Evolutionary conservation across 2,888 invertebrate species (phyloP), one percentile per base, ranked within the genome.

Genomic region (Chymomyza procnemis): DNA sequence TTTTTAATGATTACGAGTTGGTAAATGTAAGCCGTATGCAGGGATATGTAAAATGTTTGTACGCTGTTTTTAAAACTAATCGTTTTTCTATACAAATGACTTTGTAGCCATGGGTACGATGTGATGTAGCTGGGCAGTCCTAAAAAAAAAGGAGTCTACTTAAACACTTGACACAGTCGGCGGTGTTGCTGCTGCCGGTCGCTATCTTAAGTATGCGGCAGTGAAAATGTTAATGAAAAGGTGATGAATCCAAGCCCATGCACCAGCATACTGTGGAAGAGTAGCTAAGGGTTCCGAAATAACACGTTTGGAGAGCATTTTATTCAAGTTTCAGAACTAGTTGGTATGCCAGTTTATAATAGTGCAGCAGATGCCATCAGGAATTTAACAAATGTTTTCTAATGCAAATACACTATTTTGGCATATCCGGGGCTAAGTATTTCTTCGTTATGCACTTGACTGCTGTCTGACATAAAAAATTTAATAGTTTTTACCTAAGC

Each of bases 171-270:
- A 86, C 86, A 75, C 76, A 78, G 76, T 76, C 72, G 72, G 78
- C 79, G 73, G 76, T 72, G 67, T 65, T 55, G 54, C 75, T 58
- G 69, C 54, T 61, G 48, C 61, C 61, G 69, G 60, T 34, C 61
- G 68, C 52, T 41, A 46, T 63, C 59, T 67, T 47, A 65, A 74
- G 79, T 67, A 72, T 58, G 64, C 41, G 54, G 48, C 79, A 84
- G 74, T 74, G 84, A 85, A 81, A 85, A 84, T 78, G 76, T 69
- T 71, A 85, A 79, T 80, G 80, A 73, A 78, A 78, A 71, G 16
- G 63, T 69, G 66, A 75, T 71, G 76, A 66, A 34, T 3, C 34
- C 34, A 12, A 41, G 0, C 21, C 41, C 52, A 21, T 55, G 52
- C 50, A 62, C 55, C 54, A 26, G 1, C 26, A 26, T 8, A 1